phyloP scores from a whole-genome alignment of 92 coral and sea anemone genomes.

The Chrysogorgia sp. region DNA sequence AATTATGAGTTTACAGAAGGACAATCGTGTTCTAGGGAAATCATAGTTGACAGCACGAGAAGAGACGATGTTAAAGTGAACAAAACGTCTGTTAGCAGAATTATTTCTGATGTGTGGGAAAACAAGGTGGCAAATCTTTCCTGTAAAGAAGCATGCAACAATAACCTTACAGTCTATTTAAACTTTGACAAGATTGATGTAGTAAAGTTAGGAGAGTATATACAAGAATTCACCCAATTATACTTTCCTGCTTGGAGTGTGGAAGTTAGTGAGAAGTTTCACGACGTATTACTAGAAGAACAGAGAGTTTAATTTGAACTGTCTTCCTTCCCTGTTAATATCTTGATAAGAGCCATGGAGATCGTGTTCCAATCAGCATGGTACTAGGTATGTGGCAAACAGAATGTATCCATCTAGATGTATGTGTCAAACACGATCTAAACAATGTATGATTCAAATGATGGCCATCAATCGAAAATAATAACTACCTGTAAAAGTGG shows the following conservation, averaged over 20 bases:
- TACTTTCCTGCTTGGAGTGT: slow-evolving; percentile 12
- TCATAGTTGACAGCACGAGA: too few relatives aligned
- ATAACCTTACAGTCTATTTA: background rate
- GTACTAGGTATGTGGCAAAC: slow-evolving; percentile 9
- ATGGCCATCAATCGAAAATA: background rate
- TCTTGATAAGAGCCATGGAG: slow-evolving; percentile 2
- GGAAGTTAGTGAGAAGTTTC: background rate
- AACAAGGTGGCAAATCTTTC: slow-evolving; percentile 7
- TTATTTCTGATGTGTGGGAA: slow-evolving; percentile 10
- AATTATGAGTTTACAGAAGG: too few relatives aligned
- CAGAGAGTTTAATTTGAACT: background rate
- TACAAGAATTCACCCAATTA: background rate
- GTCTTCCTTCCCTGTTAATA: background rate
- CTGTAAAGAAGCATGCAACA: background rate
- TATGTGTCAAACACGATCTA: background rate
- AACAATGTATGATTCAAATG: background rate
- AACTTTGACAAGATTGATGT: background rate
- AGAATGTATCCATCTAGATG: slow-evolving; percentile 3
- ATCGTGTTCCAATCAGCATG: background rate
- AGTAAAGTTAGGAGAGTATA: background rate
- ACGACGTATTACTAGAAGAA: background rate
- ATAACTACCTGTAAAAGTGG: background rate
- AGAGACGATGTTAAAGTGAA: too few relatives aligned
- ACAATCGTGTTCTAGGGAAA: too few relatives aligned
- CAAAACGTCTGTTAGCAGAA: too few relatives aligned